These are phyloP conservation scores for Margarornis squamiger DNA, from an alignment of 2,797 vertebrate species.

Conservation along the genomic window DNA sequence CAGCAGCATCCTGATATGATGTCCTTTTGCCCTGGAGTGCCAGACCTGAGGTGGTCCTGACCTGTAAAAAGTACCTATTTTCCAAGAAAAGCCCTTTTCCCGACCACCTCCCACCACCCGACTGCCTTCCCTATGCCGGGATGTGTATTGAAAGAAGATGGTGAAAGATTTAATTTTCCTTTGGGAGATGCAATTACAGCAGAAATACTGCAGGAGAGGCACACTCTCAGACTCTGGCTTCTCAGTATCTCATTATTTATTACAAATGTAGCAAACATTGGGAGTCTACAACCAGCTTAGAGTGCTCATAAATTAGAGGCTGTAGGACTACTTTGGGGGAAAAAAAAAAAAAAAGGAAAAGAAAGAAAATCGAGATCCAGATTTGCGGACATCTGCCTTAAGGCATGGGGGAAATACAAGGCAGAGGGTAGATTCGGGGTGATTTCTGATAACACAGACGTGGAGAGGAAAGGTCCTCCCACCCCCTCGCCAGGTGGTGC, in stretches of 20 bases:
- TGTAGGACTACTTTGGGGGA: background rate
- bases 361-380: background rate
- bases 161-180: constrained; percentile 60
- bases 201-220: constrained; percentile 62
- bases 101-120: background rate
- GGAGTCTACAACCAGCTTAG: constrained; percentile 32
- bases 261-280: constrained; percentile 63
- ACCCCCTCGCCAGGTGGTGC: background rate
- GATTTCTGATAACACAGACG: background rate
- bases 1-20: background rate
- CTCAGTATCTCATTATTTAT: constrained; percentile 74
- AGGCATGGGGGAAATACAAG: background rate
- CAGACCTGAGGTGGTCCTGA: background rate
- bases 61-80: background rate
- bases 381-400: background rate
- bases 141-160: constrained; percentile 6
- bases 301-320: constrained; percentile 61
- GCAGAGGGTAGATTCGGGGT: background rate
- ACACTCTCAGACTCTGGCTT: constrained; percentile 51
- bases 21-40: background rate
- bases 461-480: background rate
- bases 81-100: background rate
- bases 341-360: background rate
- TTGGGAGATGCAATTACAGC: constrained; percentile 67
- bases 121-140: background rate